These are phyloP conservation scores for Macheiramphus alcinus DNA, from an alignment of 2,113 vertebrate species.

Conservation along the genomic window DNA sequence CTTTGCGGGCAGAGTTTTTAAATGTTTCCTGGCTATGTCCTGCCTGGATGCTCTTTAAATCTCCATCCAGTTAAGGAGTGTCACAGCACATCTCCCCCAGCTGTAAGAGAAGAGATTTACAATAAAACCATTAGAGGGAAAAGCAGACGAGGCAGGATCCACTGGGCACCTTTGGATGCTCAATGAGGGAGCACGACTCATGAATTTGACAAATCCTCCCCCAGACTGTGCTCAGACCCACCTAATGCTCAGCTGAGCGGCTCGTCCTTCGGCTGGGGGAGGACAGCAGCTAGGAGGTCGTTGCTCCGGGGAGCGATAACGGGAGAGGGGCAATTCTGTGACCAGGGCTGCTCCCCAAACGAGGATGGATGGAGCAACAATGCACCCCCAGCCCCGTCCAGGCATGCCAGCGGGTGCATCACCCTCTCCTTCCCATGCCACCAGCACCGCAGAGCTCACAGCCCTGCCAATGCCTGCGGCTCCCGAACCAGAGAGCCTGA, in stretches of 20 bases:
- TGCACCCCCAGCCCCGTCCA: rapidly evolving
- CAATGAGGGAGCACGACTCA: background rate
- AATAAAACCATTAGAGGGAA: background rate
- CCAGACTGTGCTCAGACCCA: background rate
- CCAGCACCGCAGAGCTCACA: background rate
- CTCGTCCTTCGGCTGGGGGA: background rate
- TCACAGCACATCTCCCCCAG: background rate
- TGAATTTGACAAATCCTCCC: background rate
- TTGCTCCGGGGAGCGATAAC: rapidly evolving
- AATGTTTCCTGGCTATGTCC: background rate
- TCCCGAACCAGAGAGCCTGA: rapidly evolving
- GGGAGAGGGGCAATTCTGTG: background rate
- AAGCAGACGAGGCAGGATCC: background rate
- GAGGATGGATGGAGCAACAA: background rate
- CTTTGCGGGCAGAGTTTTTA: background rate
- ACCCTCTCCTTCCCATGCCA: background rate
- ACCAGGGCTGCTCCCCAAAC: background rate
- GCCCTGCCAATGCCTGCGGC: background rate
- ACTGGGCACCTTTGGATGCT: background rate
- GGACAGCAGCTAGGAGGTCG: background rate
- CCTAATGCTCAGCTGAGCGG: background rate
- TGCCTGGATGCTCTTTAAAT: background rate
- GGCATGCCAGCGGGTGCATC: too few relatives aligned
- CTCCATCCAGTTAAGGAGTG: background rate
- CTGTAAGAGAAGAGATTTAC: background rate